Conservation (phyloP, 2,888 invertebrate species). For the Ecliptopera silaceata region DNA sequence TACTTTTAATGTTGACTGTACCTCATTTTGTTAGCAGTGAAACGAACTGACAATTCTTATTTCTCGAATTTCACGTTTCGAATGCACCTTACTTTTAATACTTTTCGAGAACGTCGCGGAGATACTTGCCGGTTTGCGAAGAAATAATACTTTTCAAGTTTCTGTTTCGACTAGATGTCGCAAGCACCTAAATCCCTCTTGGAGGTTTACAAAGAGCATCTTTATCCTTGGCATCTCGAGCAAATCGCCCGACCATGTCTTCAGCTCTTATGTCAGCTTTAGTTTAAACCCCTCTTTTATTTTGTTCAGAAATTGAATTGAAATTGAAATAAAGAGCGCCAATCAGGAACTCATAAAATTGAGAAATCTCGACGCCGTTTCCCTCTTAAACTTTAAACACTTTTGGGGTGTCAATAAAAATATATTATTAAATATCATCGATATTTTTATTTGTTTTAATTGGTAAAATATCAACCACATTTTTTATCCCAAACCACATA, state of each 20-base stretch:
- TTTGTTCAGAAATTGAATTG: conserved; percentile 54
- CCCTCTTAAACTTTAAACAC: too few species aligned
- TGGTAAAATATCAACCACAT: too few species aligned
- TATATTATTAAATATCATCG: too few species aligned
- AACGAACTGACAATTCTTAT: too few species aligned
- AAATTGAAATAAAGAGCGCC: conserved; percentile 14
- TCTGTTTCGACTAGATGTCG: conserved; percentile 43
- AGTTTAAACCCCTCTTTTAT: conserved; percentile 45
- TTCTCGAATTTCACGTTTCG: not conserved
- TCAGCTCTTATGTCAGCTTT: conserved; percentile 63
- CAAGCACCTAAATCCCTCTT: conserved; percentile 56
- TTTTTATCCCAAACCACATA: too few species aligned
- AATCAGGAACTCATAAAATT: too few species aligned
- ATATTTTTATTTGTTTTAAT: too few species aligned
- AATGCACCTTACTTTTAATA: not conserved
- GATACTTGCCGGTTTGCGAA: conserved; percentile 7
- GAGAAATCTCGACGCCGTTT: too few species aligned
- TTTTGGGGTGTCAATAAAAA: too few species aligned
- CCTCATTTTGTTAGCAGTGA: too few species aligned
- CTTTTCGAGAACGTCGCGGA: not conserved
- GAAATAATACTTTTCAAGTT: conserved; percentile 18
- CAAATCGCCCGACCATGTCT: conserved; percentile 59
- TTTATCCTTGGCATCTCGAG: conserved; percentile 61
- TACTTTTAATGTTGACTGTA: too few species aligned
- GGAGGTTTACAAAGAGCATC: conserved; percentile 57